Percentiles rank a stretch among this genome's conserved stretches.
Conservation (phyloP, 2,113 vertebrate genomes). For the Numida meleagris region DNA sequence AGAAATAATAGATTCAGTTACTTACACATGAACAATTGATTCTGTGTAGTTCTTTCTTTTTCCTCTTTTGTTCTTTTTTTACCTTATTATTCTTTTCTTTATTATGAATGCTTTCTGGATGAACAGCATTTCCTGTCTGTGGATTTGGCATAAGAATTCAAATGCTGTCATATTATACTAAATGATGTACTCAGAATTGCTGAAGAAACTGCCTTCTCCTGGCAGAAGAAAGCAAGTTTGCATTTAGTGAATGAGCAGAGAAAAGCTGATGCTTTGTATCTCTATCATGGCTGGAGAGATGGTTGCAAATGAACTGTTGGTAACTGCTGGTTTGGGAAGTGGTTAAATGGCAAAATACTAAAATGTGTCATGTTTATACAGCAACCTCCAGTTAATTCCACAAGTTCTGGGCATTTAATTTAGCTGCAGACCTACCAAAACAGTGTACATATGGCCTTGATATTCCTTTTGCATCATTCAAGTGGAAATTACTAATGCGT, state of each 20-base stretch:
- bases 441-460: not conserved
- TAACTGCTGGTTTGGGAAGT: not conserved
- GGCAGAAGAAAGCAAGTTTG: constrained; percentile 31
- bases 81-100: constrained; percentile 41
- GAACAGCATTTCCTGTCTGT: constrained; percentile 32
- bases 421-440: not conserved
- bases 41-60: not conserved
- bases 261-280: not conserved
- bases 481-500: not conserved
- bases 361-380: not conserved
- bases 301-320: not conserved
- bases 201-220: constrained; percentile 33
- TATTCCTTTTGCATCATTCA: not conserved
- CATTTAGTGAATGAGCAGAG: not conserved
- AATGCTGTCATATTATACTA: constrained; percentile 53
- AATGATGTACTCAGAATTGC: constrained; percentile 2
- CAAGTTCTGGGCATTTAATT: not conserved
- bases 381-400: not conserved
- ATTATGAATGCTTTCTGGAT: not conserved
- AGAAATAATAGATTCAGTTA: not conserved
- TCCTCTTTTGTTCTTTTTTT: not conserved
- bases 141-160: constrained; percentile 2
- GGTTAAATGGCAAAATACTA: not conserved
- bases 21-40: not conserved
- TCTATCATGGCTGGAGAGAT: not conserved